Evolutionary conservation across 2,888 invertebrate genomes (phyloP), one percentile per base, ranked within the genome.

Genomic region (Dione juno): DNA sequence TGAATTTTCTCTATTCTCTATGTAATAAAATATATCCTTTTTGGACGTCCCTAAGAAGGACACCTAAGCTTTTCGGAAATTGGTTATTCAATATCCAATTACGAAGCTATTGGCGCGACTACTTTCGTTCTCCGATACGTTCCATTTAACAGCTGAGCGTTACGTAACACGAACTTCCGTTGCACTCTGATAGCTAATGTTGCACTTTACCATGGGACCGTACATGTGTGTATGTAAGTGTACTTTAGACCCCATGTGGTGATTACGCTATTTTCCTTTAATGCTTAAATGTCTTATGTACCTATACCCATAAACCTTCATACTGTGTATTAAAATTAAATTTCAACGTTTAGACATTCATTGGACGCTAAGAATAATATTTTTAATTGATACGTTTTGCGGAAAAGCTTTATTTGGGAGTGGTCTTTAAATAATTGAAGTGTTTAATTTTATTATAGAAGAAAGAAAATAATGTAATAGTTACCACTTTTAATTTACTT

Each of bases 111-210:
- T 66, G 65, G 53, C 67, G 69, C 65, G 66, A 63, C 65, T 65
- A 69, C 73, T 70, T 74, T 73, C 72, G 72, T 73, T 74, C 66
- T 70, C 50, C 71, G 74, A 72, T 72, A 67, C 75, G 75, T 71
- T 67, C 71, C 69, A 75, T 75, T 76, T 59, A 68, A 58, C 72
- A 65, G 65, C 67, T 53, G 66, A 69, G 40, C 54, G 69, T 64
- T 71, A 70, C 67, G 73, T 72, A 74, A 74, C 67, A 59, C 69
- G 67, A 48, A 69, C 72, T 75, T 74, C 75, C 63, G 45, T 45
- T 68, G 63, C 54, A 54, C 43, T 53, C 37, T 40, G 37, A 10
- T 52, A 48, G 64, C 19, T 52, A 64, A 67, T 45, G 41, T 43
- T 48, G 40, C 28, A 52, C 58, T 59, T 41, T 48, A 69, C 21